Evolutionary conservation across 2,888 invertebrate genomes (phyloP).

Genomic region (Andrena haemorrhoa): DNA sequence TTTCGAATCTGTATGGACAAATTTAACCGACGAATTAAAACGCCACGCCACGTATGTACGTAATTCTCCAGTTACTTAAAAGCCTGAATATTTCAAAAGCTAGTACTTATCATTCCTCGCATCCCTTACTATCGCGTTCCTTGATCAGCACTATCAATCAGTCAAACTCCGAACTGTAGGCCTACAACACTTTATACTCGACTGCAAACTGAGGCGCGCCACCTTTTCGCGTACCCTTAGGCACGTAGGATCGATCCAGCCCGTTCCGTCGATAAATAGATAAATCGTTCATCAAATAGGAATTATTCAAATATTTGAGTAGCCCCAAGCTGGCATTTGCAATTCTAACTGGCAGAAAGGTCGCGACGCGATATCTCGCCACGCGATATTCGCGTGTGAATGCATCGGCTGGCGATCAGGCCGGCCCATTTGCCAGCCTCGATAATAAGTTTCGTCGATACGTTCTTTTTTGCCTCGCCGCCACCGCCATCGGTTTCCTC

Average conservation of each 20-base stretch:
- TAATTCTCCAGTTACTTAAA: too few relatives aligned
- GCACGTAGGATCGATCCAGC: slow-evolving; percentile 1
- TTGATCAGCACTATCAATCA: too few relatives aligned
- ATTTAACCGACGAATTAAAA: too few relatives aligned
- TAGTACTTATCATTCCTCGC: too few relatives aligned
- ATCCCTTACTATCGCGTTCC: too few relatives aligned
- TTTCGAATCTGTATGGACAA: too few relatives aligned
- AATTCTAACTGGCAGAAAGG: slow-evolving; percentile 50
- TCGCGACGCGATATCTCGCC: slow-evolving; percentile 17
- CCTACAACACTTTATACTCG: too few relatives aligned
- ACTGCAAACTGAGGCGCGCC: too few relatives aligned
- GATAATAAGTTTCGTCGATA: slow-evolving; percentile 14
- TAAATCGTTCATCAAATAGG: slow-evolving; percentile 48
- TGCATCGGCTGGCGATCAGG: slow-evolving; percentile 7
- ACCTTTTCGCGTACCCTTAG: too few relatives aligned
- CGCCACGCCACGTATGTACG: too few relatives aligned
- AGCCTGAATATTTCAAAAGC: too few relatives aligned
- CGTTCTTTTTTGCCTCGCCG: background rate
- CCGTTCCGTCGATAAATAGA: slow-evolving; percentile 39
- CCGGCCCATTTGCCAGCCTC: slow-evolving; percentile 5
- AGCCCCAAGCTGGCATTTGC: slow-evolving; percentile 40
- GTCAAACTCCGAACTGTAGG: too few relatives aligned
- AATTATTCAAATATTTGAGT: slow-evolving; percentile 62
- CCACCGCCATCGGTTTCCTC: background rate
- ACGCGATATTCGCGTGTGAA: slow-evolving; percentile 11